Percentiles rank a stretch among this genome's conserved stretches.
phyloP scores from a whole-genome alignment of 2,113 vertebrate genomes.

The Pseudorectes ferrugineus region DNA sequence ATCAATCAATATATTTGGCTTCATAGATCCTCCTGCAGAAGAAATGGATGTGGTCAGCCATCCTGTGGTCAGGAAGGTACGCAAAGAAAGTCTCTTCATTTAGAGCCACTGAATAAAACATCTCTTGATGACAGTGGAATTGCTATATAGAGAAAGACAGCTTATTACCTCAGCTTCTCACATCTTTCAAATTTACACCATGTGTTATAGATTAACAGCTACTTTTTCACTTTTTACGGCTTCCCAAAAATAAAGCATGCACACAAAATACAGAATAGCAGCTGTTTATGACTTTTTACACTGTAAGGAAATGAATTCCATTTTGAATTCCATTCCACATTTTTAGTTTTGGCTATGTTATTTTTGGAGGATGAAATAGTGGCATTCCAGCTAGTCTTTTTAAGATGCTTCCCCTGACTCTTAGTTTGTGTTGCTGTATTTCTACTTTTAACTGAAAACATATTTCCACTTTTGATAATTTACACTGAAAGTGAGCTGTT shows the following conservation, averaged over 20 bases:
- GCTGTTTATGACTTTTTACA: constrained; percentile 50
- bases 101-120: background rate
- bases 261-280: constrained; percentile 44
- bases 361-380: constrained; percentile 51
- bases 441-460: constrained; percentile 20
- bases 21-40: background rate
- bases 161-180: constrained; percentile 18
- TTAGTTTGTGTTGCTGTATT: constrained; percentile 7
- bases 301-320: constrained; percentile 56
- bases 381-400: constrained; percentile 33
- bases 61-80: background rate
- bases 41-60: background rate
- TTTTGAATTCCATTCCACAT: constrained; percentile 61
- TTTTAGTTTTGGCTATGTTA: constrained; percentile 59
- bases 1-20: background rate
- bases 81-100: background rate
- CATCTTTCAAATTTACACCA: background rate
- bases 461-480: background rate
- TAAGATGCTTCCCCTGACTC: constrained; percentile 20
- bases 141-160: background rate
- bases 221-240: background rate
- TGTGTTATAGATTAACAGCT: constrained; percentile 21
- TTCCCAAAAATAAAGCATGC: constrained; percentile 28
- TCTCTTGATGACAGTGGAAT: background rate
- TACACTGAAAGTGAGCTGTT: background rate